Evolutionary conservation across 2,113 vertebrate genomes (phyloP), one percentile per base, ranked within the genome.

Genomic region (Casuarius casuarius): DNA sequence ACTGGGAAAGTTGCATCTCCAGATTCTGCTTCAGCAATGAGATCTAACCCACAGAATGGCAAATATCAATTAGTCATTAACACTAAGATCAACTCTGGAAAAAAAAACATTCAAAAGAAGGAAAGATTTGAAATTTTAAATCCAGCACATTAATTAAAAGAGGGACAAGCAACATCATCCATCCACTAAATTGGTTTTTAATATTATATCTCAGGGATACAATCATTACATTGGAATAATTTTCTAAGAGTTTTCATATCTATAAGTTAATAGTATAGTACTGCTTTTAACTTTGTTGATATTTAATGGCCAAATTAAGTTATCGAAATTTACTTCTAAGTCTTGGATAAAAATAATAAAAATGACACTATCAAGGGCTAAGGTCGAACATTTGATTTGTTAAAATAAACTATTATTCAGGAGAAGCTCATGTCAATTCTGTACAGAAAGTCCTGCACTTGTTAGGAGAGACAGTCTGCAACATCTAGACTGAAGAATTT

Each of bases 1-100:
- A 99, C 98, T 99, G 99, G 35, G 99, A 99, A 89, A 99, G 98
- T 98, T 99, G 99, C 98, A 99, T 99, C 98, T 99, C 99, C 98
- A 99, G 98, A 66, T 99, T 99, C 97, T 99, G 99, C 97, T 99
- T 99, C 97, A 99, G 94, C 97, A 99, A 95, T 56, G 99, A 99
- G 97, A 99, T 99, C 99, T 99, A 89, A 15, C 38, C 79, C 95
- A 95, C 79, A 92, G 68, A 96, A 94, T 23, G 83, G 91, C 42
- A 97, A 94, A 97, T 22, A 63, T 33, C 56, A 58, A 29, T 93
- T 89, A 95, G 48, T 70, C 71, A 82, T 48, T 93, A 87, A 86
- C 23, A 75, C 7, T 80, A 94, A 88, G 51, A 75, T 52, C 22
- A 87, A 19, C 48, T 52, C 33, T n/a, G 59, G 38, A 38, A 38